Conservation (phyloP, 2,797 vertebrate species). For the Macrochelys suwanniensis region DNA sequence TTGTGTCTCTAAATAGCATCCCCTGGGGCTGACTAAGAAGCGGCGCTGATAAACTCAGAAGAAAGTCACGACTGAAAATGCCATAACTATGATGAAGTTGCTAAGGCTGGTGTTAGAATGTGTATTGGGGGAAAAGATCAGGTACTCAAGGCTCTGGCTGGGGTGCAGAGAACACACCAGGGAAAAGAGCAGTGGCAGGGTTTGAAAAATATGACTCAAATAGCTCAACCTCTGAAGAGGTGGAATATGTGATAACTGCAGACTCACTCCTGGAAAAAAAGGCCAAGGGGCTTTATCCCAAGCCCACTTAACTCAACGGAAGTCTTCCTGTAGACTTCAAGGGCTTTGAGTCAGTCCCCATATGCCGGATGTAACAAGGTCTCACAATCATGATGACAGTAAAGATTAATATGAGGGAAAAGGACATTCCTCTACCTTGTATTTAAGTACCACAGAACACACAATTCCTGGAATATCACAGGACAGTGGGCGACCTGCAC, state of each 20-base stretch:
- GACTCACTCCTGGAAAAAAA: neutral
- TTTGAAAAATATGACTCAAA: neutral
- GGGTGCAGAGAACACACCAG: neutral
- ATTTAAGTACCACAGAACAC: neutral
- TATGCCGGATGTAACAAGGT: neutral
- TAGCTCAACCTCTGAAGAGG: neutral
- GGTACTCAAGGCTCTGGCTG: neutral
- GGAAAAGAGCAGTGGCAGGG: neutral
- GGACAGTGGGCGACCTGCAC: neutral
- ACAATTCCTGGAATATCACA: neutral
- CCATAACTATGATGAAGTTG: neutral
- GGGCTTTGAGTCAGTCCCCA: neutral
- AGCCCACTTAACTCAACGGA: neutral
- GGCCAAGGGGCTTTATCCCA: neutral
- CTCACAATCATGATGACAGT: neutral
- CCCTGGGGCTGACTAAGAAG: neutral
- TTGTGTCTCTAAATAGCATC: neutral
- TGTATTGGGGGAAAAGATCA: neutral
- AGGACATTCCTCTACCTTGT: neutral
- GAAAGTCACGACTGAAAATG: neutral
- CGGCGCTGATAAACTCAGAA: neutral
- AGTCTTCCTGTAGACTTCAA: neutral
- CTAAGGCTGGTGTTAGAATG: rapidly evolving
- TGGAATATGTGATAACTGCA: neutral
- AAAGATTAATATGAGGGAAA: neutral